Evolutionary conservation across 2,113 vertebrate genomes (phyloP), one percentile per base, ranked within the genome.

Genomic region (Toxotes jaculatrix): DNA sequence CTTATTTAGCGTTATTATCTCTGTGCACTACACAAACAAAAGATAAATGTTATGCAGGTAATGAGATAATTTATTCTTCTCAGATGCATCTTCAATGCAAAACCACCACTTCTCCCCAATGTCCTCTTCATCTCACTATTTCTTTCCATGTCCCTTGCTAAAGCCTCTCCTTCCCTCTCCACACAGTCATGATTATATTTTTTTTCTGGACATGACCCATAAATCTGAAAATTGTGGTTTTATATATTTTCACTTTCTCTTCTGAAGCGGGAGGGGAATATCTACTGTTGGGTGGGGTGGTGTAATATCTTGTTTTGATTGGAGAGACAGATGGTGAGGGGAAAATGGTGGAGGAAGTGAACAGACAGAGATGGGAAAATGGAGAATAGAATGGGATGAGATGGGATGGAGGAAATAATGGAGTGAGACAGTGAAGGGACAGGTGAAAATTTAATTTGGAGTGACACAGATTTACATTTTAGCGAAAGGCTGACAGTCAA

Each of bases 251-350:
- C 83, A 36, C 43, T 57, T 70, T 68, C 49, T 77, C 47, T 51
- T 61, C 43, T 73, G 66, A 65, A 86, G 80, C 61, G 67, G 67
- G 68, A 81, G 32, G 63, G 67, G 32, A 31, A 80, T 42, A 74
- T 73, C 32, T 55, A n/a, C 66, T 23, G 70, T 68, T 74, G 73
- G 75, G 49, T 36, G 32, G 53, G 53, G 10, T 62, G 36, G 78
- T 79, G 79, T 82, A 82, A 91, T 88, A 88, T 79, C 76, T 80
- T 38, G 69, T 81, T 93, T 89, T 79, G 65, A 87, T 82, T 71
- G 83, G 71, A 63, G 56, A 85, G 69, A 80, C 64, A 66, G 80
- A 82, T 77, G 82, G 67, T 36, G 38, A 71, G 47, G 11, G 53
- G 9, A 5, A 34, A 43, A 49, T 59, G 17, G 16, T 36, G 69